Evolutionary conservation across 2,113 vertebrate genomes (phyloP).

Genomic region (Chionis minor): DNA sequence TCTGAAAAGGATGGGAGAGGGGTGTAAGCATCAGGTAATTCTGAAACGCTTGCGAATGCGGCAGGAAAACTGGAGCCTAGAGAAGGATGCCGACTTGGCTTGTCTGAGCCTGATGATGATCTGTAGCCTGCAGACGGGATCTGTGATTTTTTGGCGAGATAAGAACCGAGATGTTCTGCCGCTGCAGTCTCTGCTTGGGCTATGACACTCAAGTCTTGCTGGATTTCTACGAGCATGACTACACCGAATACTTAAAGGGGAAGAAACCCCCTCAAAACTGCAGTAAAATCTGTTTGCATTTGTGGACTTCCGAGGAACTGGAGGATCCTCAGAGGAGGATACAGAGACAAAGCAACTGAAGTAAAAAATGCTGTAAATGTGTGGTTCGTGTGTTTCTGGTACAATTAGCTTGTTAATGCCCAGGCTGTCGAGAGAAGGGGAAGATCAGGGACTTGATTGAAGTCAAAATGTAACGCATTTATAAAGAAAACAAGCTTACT

Average conservation of each 20-base stretch:
- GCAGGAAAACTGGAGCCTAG: not conserved
- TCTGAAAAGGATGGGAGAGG: not conserved
- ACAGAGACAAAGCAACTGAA: not conserved
- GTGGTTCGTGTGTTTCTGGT: not conserved
- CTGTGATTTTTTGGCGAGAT: not conserved
- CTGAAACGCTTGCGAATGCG: not conserved
- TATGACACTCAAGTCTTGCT: not conserved
- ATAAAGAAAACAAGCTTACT: not conserved
- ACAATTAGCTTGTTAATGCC: not conserved
- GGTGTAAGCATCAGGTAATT: not conserved
- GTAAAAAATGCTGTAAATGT: not conserved
- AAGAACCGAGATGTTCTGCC: not conserved
- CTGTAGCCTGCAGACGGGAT: not conserved
- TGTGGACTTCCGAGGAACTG: not conserved
- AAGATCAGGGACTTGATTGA: not conserved
- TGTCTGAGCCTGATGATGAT: not conserved
- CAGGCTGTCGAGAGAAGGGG: not conserved
- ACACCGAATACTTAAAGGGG: not conserved
- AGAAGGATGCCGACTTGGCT: not conserved
- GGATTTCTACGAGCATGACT: not conserved
- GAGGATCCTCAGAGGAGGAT: not conserved
- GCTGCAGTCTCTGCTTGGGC: not conserved
- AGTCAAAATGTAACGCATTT: not conserved
- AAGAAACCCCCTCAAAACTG: not conserved
- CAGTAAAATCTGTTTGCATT: not conserved